Evolutionary conservation across 2,113 vertebrate species (phyloP), one percentile per base, ranked within the genome.

Genomic region (Parotia lawesii): DNA sequence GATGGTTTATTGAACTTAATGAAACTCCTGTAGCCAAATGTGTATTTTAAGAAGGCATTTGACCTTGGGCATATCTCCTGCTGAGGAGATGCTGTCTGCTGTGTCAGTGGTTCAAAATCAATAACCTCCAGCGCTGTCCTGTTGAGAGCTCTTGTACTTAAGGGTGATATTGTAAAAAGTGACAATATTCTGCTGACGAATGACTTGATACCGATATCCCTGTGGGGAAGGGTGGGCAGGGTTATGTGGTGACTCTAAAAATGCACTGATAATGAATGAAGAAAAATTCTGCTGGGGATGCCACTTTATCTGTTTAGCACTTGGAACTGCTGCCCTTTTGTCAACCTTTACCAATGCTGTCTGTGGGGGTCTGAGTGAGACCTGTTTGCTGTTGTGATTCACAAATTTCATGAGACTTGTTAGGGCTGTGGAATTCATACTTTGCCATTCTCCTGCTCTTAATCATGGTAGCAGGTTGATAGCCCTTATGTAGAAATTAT

Each of bases 31-130:
- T 95, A 94, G 78, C 84, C 90, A 93, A 96, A 91, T 53, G 77
- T 76, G 45, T 96, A 94, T 96, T 96, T 96, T 95, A 94, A 95
- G 96, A 67, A 91, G 54, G 54, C 4, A 0, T 67, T 89, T 92
- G 94, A 96, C 96, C 96, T 97, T 96, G 96, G 83, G 50, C 60
- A 64, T 88, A 76, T 93, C 75, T 92, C 61, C 86, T 92, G 76
- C 84, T 79, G 51, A 13, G 92, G 50, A 57, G 81, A 93, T 90
- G 84, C 66, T 90, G 56, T 53, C 80, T 96, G 96, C 96, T 96
- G 87, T 37, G 25, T 96, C 93, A 92, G 85, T 89, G 75, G 80
- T 87, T 95, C 91, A 69, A 37, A 87, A 96, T 96, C 91, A 87
- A 96, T 96, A 95, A 91, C 92, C 92, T 77, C 75, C 33, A 87